phyloP scores from a whole-genome alignment of 2,113 vertebrate species.

The Protomyctophum bolini region DNA sequence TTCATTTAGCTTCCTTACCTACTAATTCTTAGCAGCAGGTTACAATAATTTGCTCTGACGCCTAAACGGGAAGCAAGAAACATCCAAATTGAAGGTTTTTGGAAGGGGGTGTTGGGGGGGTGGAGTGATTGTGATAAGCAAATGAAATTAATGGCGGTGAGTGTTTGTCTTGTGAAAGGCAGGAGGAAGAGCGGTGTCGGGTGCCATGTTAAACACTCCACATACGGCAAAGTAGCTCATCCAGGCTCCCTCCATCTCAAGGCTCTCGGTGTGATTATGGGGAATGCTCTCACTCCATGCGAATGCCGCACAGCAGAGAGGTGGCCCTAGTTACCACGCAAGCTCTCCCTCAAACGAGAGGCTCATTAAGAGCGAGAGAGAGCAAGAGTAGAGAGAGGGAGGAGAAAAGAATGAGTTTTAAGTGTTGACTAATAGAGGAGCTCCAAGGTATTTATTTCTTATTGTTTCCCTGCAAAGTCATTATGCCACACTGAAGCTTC shows the following conservation, averaged over 20 bases:
- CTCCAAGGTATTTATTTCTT: constrained; percentile 82
- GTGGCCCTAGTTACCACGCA: constrained; percentile 73
- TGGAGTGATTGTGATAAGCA: constrained; percentile 62
- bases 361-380: constrained; percentile 75
- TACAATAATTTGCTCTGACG: constrained; percentile 70
- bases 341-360: constrained; percentile 76
- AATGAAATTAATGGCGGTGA: constrained; percentile 77
- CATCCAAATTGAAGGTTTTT: constrained; percentile 57
- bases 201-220: constrained; percentile 80
- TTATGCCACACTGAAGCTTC: constrained; percentile 71
- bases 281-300: constrained; percentile 61
- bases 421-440: constrained; percentile 81
- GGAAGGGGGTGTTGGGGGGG: constrained; percentile 24
- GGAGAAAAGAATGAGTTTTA: constrained; percentile 61
- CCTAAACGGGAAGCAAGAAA: constrained; percentile 58
- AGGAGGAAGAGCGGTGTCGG: constrained; percentile 64
- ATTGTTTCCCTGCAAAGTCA: constrained; percentile 78
- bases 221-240: constrained; percentile 77
- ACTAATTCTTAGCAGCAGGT: constrained; percentile 75
- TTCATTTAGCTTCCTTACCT: constrained; percentile 79
- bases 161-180: constrained; percentile 75
- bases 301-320: constrained; percentile 68
- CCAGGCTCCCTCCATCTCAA: constrained; percentile 73
- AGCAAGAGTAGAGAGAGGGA: constrained; percentile 10
- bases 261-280: constrained; percentile 76